phyloP scores from a whole-genome alignment of 2,113 vertebrate species.

The Pterocles gutturalis region DNA sequence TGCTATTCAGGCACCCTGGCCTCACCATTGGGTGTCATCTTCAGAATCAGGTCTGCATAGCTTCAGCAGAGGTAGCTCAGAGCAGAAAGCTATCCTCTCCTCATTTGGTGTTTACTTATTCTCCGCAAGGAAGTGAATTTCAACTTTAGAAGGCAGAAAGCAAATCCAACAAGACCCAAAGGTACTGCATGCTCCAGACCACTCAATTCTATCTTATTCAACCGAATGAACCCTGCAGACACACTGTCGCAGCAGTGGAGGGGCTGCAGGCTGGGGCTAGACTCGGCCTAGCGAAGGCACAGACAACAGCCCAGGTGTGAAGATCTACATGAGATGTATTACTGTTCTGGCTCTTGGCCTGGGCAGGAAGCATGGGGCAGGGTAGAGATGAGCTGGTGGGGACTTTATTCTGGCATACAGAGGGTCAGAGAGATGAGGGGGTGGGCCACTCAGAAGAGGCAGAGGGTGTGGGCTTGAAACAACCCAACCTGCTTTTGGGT shows the following conservation, averaged over 20 bases:
- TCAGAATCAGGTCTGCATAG: neutral
- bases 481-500: neutral
- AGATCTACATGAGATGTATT: fast-evolving
- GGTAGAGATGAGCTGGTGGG: neutral
- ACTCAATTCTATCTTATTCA: fast-evolving
- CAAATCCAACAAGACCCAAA: neutral
- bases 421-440: neutral
- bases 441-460: neutral
- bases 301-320: neutral
- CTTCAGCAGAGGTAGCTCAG: neutral
- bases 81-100: neutral
- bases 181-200: neutral
- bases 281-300: neutral
- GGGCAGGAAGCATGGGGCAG: neutral
- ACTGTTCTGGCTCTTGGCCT: neutral
- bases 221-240: fast-evolving
- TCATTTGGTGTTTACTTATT: neutral
- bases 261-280: neutral
- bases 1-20: neutral
- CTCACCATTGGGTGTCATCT: neutral
- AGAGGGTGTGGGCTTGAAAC: neutral
- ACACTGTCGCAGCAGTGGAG: neutral
- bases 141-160: neutral
- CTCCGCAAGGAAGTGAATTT: neutral
- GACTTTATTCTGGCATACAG: neutral